phyloP scores from a whole-genome alignment of 2,888 invertebrate genomes.

The Chrysomela aeneicollis region DNA sequence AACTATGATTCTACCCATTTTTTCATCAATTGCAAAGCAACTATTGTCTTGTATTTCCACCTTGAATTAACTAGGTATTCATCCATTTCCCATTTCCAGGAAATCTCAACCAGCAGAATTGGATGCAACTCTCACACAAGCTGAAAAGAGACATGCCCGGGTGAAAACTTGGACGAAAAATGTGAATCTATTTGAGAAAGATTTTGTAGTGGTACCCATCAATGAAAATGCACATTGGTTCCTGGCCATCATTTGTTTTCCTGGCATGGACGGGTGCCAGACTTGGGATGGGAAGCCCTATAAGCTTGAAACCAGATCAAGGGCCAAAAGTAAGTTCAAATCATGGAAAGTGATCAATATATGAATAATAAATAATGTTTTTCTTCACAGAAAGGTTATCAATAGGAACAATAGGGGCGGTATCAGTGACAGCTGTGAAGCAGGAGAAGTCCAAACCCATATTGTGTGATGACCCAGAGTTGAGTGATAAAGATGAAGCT shows the following conservation, averaged over 20 bases:
- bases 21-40: conserved; percentile 6
- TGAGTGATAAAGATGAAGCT: conserved; percentile 73
- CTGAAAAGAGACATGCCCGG: conserved; percentile 85
- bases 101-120: conserved; percentile 70
- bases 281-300: conserved; percentile 72
- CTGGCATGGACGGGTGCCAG: conserved; percentile 77
- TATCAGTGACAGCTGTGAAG: conserved; percentile 58
- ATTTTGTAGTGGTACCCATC: conserved; percentile 95
- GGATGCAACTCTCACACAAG: conserved; percentile 73
- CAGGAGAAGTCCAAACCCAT: conserved; percentile 63
- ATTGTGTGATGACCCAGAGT: conserved; percentile 74
- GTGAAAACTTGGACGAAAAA: conserved; percentile 97
- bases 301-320: conserved; percentile 59
- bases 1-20: neutral
- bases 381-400: conserved; percentile 31
- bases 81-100: too few relatives aligned
- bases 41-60: too few relatives aligned
- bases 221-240: conserved; percentile 99
- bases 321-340: conserved; percentile 61
- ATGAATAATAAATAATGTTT: too few relatives aligned
- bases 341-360: neutral
- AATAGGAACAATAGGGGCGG: conserved; percentile 69
- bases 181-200: conserved; percentile 95
- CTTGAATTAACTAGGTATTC: too few relatives aligned
- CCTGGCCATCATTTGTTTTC: conserved; percentile 95